These are phyloP conservation scores for Notodonta dromedarius DNA, from an alignment of 2,888 invertebrate species.

Conservation along the genomic window DNA sequence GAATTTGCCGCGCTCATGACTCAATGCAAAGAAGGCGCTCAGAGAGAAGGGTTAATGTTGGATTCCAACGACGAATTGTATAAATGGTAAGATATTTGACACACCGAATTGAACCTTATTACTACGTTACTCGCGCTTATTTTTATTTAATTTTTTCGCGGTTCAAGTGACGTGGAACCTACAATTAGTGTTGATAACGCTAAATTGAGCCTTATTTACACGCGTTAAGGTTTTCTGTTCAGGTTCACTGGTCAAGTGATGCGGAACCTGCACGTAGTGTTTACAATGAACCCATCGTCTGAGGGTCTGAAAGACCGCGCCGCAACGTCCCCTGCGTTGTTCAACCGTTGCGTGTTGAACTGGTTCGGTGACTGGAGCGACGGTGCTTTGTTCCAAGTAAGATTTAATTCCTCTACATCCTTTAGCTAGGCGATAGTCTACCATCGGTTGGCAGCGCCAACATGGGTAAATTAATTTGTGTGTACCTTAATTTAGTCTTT, in stretches of 20 bases:
- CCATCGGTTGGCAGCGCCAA: too few relatives aligned
- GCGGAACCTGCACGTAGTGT: conserved; percentile 99
- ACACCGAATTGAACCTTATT: not conserved
- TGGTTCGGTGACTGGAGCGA: conserved; percentile 99
- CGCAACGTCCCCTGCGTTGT: conserved; percentile 99
- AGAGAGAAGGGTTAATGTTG: conserved; percentile 98
- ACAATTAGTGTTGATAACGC: too few relatives aligned
- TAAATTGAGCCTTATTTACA: not conserved
- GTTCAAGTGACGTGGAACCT: not conserved
- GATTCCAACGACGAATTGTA: conserved; percentile 99
- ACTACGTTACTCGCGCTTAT: not conserved
- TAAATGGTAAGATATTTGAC: conserved; percentile 89
- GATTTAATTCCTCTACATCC: conserved; percentile 11
- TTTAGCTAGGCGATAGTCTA: too few relatives aligned
- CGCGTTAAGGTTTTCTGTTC: not conserved
- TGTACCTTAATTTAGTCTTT: too few relatives aligned
- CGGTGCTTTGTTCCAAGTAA: conserved; percentile 94
- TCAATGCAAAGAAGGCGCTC: conserved; percentile 99
- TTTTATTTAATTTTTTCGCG: not conserved
- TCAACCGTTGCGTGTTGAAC: conserved; percentile 99
- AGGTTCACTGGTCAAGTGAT: conserved; percentile 98
- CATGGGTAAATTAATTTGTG: too few relatives aligned
- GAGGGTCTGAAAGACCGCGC: conserved; percentile 99
- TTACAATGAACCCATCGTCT: conserved; percentile 99
- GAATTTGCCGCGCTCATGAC: conserved; percentile 99